Evolutionary conservation across 2,113 vertebrate species (phyloP), one percentile per base, ranked within the genome.

Genomic region (Thymallus thymallus): DNA sequence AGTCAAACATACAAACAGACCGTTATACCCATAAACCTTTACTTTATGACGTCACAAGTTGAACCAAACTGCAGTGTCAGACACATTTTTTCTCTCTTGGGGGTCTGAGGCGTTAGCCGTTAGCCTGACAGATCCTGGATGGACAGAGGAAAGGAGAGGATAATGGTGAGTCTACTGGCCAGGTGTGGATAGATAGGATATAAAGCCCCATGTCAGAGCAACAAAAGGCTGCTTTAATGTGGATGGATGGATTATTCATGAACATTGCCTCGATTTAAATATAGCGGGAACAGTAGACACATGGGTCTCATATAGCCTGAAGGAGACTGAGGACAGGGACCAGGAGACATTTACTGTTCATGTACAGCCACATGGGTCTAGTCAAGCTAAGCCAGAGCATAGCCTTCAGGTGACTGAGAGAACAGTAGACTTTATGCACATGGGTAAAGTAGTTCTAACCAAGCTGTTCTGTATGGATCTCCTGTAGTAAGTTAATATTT

Each of bases 191-290:
- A 23, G 41, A 23, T 29, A 12, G 7, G 24, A 64, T 29, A 23
- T 29, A 64, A 68, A 68, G 66, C 41, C 35, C 10, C 5, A 18
- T 68, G 66, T 45, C 66, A 68, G 66, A 48, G 66, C 66, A 24
- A 46, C 32, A 68, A 45, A 46, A 35, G 41, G 18, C 56, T 60
- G n/a, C 56, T 60, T 20, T 14, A 20, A 32, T 46, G 35, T 9
- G 20, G 35, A 68, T 68, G 66, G 35, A 46, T 68, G 66, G 41
- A 46, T 68, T 68, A 68, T 51, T 51, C 13, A 18, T 51, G 48
- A 51, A 51, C 48, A 51, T 51, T 51, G 48, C 48, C 48, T 5
- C 14, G 48, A 51, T 13, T 13, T n/a, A 51, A 18, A 51, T 51
- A 18, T 51, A 51, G 48, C 3, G 2, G 16, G 18, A 51, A 51